Evolutionary conservation across 1,140 invertebrate genomes (phyloP).

Genomic region (Cotesia vestalis): DNA sequence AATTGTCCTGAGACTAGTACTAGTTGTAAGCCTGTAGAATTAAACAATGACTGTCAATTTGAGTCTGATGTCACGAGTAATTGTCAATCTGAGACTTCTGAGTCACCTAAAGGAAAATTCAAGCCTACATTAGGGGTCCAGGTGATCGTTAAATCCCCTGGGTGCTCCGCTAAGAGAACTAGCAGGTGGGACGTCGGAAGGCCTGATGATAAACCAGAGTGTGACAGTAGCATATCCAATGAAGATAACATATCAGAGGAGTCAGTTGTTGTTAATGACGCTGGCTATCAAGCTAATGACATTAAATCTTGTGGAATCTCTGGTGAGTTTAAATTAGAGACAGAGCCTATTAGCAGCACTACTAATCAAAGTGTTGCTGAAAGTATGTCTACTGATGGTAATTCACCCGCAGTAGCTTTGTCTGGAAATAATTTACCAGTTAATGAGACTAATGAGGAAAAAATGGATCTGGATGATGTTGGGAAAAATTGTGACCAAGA

Average conservation of each 20-base stretch:
- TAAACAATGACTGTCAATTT: conserved; percentile 35
- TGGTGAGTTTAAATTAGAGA: conserved; percentile 13
- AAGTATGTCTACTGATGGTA: conserved; percentile 7
- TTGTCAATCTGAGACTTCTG: conserved; percentile 41
- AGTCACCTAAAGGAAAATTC: conserved; percentile 53
- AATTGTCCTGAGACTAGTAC: conserved; percentile 7
- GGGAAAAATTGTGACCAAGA: not conserved
- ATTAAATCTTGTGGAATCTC: not conserved
- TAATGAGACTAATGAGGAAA: not conserved
- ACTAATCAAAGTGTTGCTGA: conserved; percentile 31
- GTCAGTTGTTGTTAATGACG: conserved; percentile 8
- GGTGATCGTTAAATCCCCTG: conserved; percentile 51
- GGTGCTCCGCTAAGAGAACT: conserved; percentile 54
- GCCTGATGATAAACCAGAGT: conserved; percentile 50
- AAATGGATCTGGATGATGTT: not conserved
- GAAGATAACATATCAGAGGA: conserved; percentile 57
- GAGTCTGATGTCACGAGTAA: conserved; percentile 44
- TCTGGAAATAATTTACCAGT: not conserved
- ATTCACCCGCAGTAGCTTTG: not conserved
- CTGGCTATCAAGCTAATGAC: not conserved
- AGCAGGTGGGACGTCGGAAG: conserved; percentile 67
- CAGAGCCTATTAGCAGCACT: conserved; percentile 35
- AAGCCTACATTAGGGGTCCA: conserved; percentile 62
- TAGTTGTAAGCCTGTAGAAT: conserved; percentile 38
- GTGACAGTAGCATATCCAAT: conserved; percentile 54